A percentile compares a stretch with the other conserved stretches of the same genome.
Evolutionary conservation across 2,113 vertebrate genomes (phyloP).

Genomic region (Rhodinocichla rosea): DNA sequence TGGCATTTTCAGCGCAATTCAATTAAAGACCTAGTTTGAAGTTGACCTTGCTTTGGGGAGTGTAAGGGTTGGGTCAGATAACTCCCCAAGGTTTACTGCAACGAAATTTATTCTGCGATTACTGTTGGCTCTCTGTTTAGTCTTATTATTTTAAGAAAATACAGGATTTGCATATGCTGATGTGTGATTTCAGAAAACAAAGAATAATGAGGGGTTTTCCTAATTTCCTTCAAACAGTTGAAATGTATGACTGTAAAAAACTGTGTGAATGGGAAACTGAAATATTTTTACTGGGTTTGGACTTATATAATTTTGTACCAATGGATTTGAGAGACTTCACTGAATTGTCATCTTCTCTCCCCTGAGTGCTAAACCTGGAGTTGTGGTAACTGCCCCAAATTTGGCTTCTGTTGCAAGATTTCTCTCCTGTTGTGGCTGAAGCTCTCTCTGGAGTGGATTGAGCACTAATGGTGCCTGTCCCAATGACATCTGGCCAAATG

Average conservation of each 20-base stretch:
- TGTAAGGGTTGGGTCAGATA: not conserved
- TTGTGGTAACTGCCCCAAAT: not conserved
- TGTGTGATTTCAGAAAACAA: not conserved
- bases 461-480: not conserved
- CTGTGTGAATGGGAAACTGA: not conserved
- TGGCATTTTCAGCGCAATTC: not conserved
- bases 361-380: not conserved
- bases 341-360: not conserved
- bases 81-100: not conserved
- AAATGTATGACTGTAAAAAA: not conserved
- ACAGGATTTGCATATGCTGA: not conserved
- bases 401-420: not conserved
- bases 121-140: not conserved
- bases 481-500: not conserved
- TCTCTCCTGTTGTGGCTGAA: not conserved
- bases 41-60: not conserved
- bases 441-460: not conserved
- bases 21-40: not conserved
- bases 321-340: not conserved
- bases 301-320: rapidly evolving
- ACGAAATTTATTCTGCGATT: not conserved
- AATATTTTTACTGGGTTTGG: not conserved
- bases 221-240: not conserved
- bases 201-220: not conserved
- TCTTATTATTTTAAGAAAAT: not conserved